Base-by-base conservation (phyloP, 1,140 invertebrate species). In the Hylaeus anthracinus region DNA sequence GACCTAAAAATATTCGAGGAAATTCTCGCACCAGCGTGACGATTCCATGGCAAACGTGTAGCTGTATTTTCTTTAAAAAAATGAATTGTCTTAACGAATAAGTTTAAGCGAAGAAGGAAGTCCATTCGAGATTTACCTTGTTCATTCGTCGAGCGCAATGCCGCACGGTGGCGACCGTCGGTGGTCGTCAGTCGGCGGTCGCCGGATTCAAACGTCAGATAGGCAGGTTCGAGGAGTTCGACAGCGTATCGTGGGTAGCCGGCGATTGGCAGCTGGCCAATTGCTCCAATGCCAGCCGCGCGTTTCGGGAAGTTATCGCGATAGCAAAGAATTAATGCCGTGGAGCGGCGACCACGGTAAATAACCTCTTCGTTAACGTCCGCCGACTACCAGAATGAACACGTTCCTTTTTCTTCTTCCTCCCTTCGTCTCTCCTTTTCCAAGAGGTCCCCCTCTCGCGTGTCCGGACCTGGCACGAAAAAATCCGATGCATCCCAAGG, bases 231-330 rank as follows among this genome's bases (percentile, higher is more conserved):
- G 79, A 65, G 39, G 58, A 9, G 60, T 75, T 83, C 74, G 75
- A 86, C 73, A 79, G 78, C 72, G 66, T 75, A 75, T 86, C 81
- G 64, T 15, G 48, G 74, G 80, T 56, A 82, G 81, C 55, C 55
- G 56, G 26, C 64, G 73, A 88, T 89, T 89, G 88, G 88, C 86
- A 81, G 77, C 70, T 55, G 65, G 88, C 88, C 87, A 89, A 87
- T 86, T 85, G 84, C 84, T 88, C 45, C 86, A 82, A 86, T 77
- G 81, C 75, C 86, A 77, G 64, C 69, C 58, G 78, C 60, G 61
- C 58, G 72, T 72, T 64, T 78, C 69, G 43, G 15, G 15, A 41
- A 71, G 64, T 88, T 88, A 88, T 88, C 87, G 79, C 71, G 84
- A 88, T 88, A 73, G 51, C 48, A 61, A 84, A 79, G 76, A 88